Conservation (phyloP, 2,797 vertebrate species). For the Sebastes wilsoni region DNA sequence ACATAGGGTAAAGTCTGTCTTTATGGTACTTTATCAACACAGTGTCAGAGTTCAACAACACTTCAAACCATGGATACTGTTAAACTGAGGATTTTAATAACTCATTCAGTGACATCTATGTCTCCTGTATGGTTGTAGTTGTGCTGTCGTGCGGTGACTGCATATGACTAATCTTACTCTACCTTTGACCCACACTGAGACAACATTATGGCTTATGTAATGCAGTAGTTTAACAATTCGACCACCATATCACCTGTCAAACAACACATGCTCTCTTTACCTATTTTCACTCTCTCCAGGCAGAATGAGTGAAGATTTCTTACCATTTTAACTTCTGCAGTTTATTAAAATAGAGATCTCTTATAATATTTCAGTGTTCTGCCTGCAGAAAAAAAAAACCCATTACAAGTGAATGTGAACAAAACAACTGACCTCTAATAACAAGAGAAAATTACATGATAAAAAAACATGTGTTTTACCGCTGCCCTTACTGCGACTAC, state of each 20-base stretch:
- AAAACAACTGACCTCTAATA: background rate
- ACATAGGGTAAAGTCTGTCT: background rate
- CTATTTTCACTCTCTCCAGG: background rate
- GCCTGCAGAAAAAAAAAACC: background rate
- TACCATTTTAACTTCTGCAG: background rate
- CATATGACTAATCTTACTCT: background rate
- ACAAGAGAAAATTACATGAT: background rate
- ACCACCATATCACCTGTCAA: background rate
- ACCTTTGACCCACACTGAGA: constrained; percentile 14
- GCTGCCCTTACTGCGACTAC: too few species aligned
- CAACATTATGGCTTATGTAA: background rate
- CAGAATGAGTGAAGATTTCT: background rate
- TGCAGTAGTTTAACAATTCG: background rate
- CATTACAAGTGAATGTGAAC: background rate
- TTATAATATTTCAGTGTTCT: background rate
- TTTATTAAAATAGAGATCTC: background rate
- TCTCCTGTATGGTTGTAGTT: background rate
- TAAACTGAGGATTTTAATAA: background rate
- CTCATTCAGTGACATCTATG: background rate
- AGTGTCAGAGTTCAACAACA: constrained; percentile 3
- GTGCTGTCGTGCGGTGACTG: background rate
- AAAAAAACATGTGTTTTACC: background rate
- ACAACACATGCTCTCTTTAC: background rate
- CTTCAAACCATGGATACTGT: too few species aligned
- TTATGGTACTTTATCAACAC: constrained; percentile 8